phyloP scores from a whole-genome alignment of 2,113 vertebrate species.

The Phycodurus eques region DNA sequence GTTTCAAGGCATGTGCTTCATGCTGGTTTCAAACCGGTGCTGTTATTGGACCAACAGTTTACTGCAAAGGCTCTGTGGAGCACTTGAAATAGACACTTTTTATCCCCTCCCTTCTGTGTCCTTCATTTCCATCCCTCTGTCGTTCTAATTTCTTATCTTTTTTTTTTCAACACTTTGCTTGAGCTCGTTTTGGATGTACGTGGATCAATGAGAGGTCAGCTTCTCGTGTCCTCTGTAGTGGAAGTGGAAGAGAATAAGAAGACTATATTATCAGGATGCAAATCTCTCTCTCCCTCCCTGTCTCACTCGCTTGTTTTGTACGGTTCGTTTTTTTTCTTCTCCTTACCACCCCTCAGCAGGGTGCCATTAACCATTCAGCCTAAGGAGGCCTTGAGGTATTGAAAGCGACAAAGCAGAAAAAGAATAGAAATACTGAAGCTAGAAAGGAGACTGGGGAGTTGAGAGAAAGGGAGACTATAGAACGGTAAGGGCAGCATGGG shows the following conservation, averaged over 20 bases:
- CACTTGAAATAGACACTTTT: neutral
- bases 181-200: conserved; percentile 34
- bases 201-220: conserved; percentile 33
- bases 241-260: conserved; percentile 31
- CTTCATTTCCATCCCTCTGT: conserved; percentile 17
- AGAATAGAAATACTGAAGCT: conserved; percentile 61
- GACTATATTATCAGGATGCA: conserved; percentile 60
- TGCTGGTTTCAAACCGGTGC: conserved; percentile 32
- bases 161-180: conserved; percentile 22
- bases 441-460: conserved; percentile 47
- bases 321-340: conserved; percentile 58
- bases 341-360: conserved; percentile 59
- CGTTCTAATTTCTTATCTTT: neutral
- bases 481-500: conserved; percentile 20
- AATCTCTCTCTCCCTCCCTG: conserved; percentile 32
- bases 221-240: conserved; percentile 24
- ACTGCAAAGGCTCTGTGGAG: conserved; percentile 2
- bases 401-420: conserved; percentile 76
- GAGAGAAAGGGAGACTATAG: conserved; percentile 9
- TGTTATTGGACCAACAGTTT: conserved; percentile 40
- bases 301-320: conserved; percentile 37
- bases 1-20: neutral
- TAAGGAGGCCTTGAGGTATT: conserved; percentile 71
- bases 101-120: conserved; percentile 15
- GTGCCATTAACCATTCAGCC: conserved; percentile 74